Base-by-base conservation (phyloP, 2,888 invertebrate genomes). In the Catocala fraxini region DNA sequence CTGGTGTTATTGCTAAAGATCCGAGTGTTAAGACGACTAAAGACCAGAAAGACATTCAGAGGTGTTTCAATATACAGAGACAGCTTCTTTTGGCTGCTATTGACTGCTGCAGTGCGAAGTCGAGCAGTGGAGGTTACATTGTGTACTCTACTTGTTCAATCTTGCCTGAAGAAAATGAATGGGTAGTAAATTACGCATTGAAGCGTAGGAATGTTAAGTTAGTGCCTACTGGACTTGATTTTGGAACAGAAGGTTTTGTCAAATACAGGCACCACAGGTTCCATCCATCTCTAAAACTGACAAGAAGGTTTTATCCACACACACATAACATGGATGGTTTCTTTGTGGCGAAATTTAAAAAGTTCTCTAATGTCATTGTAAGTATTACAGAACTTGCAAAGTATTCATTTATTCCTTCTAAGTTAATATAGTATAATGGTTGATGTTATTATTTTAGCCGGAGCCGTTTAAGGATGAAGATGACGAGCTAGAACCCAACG, bases 251-350 rank as follows among this genome's bases (percentile, higher is more conserved):
- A 84, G 99, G 99, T 12, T 99, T 99, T 88, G 96, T 96, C 0
- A 98, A 97, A 91, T 99, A 97, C 82, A 95, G 97, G 56, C 97
- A 97, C 71, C 95, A 96, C 79, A 95, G 98, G 75, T 99, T 98
- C 93, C 98, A 99, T 89, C 98, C 98, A 0, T 97, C 97, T 10
- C 90, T 99, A 89, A 98, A 98, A 83, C 89, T 98, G 62, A 97
- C 98, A 0, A 96, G 96, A 85, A 95, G 99, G 56, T 99, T 98
- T 92, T 99, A 99, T 92, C 99, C 99, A 0, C 99, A 99, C 87
- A 97, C 97, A 4, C 99, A 99, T 87, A 99, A 99, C 87, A 98
- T 99, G 97, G 99, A 99, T 91, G 99, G 99, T 4, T 99, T 99
- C 90, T 99, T 97, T 93, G 99, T 99, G 1, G 99, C 99, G 0